Percentiles rank a stretch among this genome's conserved stretches.
Conservation (phyloP, 1,140 invertebrate genomes). For the Philotrypesis tridentata region DNA sequence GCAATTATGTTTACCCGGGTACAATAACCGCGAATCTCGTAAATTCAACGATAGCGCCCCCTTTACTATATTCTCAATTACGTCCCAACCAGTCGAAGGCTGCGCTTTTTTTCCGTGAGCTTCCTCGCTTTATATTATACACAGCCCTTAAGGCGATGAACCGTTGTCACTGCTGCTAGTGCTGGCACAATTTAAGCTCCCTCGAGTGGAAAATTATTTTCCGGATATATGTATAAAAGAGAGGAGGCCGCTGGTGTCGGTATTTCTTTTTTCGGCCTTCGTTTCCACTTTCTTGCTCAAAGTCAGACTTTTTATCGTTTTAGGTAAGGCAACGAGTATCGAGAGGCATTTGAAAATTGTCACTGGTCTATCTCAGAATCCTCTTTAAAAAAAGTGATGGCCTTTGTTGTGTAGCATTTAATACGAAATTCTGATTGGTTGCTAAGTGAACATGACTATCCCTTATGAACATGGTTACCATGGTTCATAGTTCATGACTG, state of each 20-base stretch:
- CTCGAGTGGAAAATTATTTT: conserved; percentile 22
- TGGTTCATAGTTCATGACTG: no score
- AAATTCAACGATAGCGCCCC: not conserved
- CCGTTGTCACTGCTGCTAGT: not conserved
- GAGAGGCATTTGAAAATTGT: no score
- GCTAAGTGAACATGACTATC: no score
- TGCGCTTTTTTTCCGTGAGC: not conserved
- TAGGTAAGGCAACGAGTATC: no score
- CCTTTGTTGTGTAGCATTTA: no score
- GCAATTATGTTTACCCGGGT: not conserved
- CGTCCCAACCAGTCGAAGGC: not conserved
- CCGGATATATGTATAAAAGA: not conserved
- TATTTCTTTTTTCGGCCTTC: not conserved
- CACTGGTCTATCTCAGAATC: no score
- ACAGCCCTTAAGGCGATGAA: not conserved
- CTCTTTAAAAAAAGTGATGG: no score
- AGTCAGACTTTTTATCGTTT: no score
- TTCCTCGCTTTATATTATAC: not conserved
- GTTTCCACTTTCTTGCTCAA: not conserved
- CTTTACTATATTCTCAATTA: conserved; percentile 15
- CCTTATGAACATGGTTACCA: no score
- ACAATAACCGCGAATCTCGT: not conserved
- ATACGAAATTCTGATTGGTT: no score
- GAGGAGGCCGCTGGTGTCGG: not conserved
- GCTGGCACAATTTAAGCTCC: not conserved